phyloP scores from a whole-genome alignment of 2,797 vertebrate species.

The Emydoidea blandingii region DNA sequence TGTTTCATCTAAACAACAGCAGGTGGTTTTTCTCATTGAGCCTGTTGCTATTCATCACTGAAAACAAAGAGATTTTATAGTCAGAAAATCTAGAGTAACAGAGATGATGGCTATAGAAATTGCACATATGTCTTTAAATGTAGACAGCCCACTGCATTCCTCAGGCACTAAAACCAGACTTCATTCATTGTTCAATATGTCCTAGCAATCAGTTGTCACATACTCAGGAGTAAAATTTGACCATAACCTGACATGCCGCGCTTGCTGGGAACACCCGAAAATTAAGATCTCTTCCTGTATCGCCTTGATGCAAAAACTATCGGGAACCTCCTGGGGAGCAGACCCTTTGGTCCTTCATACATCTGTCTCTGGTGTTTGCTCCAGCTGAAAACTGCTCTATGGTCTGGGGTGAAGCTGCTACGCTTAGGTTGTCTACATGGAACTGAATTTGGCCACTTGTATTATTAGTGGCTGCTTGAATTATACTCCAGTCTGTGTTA shows the following conservation, averaged over 20 bases:
- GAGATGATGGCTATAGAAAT: neutral
- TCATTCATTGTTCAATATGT: neutral
- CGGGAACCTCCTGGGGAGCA: neutral
- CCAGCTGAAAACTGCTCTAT: neutral
- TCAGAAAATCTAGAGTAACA: neutral
- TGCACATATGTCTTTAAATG: neutral
- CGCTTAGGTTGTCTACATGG: neutral
- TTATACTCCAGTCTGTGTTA: neutral
- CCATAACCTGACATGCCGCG: neutral
- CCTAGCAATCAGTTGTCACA: neutral
- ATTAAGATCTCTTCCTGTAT: neutral
- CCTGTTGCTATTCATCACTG: neutral
- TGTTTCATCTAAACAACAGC: neutral
- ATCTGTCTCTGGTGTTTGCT: neutral
- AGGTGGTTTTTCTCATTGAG: conserved; percentile 5
- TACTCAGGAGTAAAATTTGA: neutral
- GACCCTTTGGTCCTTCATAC: neutral
- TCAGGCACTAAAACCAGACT: neutral
- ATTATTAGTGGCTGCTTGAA: neutral
- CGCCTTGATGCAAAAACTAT: neutral
- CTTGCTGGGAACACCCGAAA: neutral
- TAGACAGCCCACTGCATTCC: neutral
- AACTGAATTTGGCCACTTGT: neutral
- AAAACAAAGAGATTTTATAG: neutral
- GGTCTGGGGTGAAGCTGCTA: neutral